Conservation (phyloP, 2,113 vertebrate species). For the Dromiciops gliroides region DNA sequence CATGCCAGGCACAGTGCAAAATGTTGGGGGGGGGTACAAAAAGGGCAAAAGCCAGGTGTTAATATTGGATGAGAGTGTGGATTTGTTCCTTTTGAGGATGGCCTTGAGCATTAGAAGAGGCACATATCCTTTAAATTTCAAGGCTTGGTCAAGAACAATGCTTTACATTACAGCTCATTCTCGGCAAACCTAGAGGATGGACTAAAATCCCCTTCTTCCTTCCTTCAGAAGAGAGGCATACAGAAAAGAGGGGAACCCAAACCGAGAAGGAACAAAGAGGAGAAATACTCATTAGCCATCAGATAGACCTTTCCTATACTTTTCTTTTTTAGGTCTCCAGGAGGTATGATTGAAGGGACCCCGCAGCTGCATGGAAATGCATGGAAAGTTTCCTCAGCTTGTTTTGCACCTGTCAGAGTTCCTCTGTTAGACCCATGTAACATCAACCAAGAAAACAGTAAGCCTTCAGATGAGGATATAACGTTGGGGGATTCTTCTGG, state of each 20-base stretch:
- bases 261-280: background rate
- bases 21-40: background rate
- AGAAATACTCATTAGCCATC: background rate
- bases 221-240: background rate
- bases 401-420: constrained; percentile 92
- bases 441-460: constrained; percentile 95
- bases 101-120: background rate
- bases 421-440: constrained; percentile 96
- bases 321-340: constrained; percentile 88
- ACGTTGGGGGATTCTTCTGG: background rate
- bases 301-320: background rate
- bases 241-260: background rate
- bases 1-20: background rate
- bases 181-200: background rate
- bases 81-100: background rate
- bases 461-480: constrained; percentile 49
- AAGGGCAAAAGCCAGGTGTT: background rate
- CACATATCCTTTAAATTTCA: background rate
- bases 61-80: background rate
- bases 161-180: background rate
- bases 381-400: constrained; percentile 97
- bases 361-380: constrained; percentile 96
- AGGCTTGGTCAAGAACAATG: background rate
- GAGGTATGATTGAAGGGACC: constrained; percentile 98
- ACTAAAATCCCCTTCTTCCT: background rate